Evolutionary conservation across 2,113 vertebrate species (phyloP).

Genomic region (Okapia johnstoni): DNA sequence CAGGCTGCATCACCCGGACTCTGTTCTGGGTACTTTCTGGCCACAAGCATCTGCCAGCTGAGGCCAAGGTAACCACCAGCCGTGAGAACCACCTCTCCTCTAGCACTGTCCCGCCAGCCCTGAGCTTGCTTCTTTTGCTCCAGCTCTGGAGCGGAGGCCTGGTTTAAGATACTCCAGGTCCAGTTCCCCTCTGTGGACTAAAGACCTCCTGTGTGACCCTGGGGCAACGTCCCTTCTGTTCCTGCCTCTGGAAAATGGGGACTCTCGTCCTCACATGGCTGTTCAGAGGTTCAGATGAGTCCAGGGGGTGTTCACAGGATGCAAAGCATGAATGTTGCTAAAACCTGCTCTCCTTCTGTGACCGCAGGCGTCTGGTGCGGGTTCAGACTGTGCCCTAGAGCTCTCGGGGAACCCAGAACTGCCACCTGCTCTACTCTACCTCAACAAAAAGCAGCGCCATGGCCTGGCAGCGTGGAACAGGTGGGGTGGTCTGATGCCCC

Average conservation of each 20-base stretch:
- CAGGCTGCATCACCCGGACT: constrained; percentile 49
- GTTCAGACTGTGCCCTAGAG: constrained; percentile 65
- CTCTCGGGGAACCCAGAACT: constrained; percentile 52
- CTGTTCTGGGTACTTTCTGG: constrained; percentile 68
- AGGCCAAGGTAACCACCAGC: constrained; percentile 30
- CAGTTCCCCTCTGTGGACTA: not conserved
- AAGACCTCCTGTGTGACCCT: not conserved
- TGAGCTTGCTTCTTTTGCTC: not conserved
- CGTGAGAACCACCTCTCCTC: not conserved
- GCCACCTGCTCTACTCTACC: constrained; percentile 75
- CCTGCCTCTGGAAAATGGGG: not conserved
- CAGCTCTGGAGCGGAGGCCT: not conserved
- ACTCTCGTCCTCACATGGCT: not conserved
- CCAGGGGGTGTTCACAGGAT: not conserved
- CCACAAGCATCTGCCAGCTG: constrained; percentile 28
- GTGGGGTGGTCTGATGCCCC: constrained; percentile 70
- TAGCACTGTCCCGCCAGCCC: not conserved
- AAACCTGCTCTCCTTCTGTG: not conserved
- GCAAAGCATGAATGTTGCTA: not conserved
- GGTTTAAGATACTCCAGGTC: not conserved
- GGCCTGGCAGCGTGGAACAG: constrained; percentile 35
- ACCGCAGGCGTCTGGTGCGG: constrained; percentile 64
- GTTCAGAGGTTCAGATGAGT: not conserved
- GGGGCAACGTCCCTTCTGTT: not conserved
- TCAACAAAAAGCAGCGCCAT: constrained; percentile 74